phyloP scores from a whole-genome alignment of 2,113 vertebrate genomes.

The Hippoglossus stenolepis region DNA sequence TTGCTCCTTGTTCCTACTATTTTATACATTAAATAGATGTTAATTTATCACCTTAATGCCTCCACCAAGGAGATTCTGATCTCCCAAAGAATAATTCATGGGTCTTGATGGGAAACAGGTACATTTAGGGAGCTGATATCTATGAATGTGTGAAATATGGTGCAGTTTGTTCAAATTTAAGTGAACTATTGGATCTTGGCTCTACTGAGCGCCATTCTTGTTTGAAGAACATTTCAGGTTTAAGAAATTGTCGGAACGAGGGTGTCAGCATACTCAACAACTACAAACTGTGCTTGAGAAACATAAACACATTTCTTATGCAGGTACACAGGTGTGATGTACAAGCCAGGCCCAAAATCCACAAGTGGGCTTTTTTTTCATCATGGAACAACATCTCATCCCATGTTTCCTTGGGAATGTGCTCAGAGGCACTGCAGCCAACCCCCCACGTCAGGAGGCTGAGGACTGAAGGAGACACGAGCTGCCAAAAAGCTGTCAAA shows the following conservation, averaged over 20 bases:
- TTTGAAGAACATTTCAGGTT: background rate
- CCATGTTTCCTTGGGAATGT: conserved; percentile 50
- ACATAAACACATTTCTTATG: conserved; percentile 14
- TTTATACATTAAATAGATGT: too few species aligned
- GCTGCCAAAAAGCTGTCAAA: conserved; percentile 55
- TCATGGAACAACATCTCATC: conserved; percentile 47
- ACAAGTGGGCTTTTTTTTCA: conserved; percentile 7
- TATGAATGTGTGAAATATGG: too few species aligned
- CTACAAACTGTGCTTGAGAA: background rate
- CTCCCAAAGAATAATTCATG: too few species aligned
- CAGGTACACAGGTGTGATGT: conserved; percentile 39
- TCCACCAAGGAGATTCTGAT: too few species aligned
- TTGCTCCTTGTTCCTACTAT: too few species aligned
- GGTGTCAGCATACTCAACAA: background rate
- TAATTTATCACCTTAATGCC: too few species aligned
- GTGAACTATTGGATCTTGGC: too few species aligned
- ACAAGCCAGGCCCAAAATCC: background rate
- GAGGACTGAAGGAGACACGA: conserved; percentile 33
- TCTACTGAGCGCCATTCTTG: too few species aligned
- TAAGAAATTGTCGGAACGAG: background rate
- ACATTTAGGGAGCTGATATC: too few species aligned
- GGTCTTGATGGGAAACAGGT: too few species aligned
- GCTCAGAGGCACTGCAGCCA: conserved; percentile 36
- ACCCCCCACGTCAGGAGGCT: conserved; percentile 10
- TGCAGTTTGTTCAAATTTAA: too few species aligned